Evolutionary conservation across 2,888 invertebrate species (phyloP).

Genomic region (Nomada ferruginata): DNA sequence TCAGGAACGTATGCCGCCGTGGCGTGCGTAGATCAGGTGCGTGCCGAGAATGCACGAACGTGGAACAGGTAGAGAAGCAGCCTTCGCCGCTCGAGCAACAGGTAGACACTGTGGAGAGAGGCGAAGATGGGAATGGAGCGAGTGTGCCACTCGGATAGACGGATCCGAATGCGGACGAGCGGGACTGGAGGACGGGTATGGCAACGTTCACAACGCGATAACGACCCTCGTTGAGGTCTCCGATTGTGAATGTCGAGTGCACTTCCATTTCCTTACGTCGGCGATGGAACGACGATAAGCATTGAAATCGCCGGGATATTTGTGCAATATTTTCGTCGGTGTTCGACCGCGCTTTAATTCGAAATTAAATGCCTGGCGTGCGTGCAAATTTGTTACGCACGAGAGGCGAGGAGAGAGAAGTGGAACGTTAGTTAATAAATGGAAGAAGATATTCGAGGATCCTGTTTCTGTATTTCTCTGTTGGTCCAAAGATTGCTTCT

Average conservation of each 20-base stretch:
- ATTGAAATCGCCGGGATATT: not conserved
- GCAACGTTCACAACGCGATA: constrained; percentile 42
- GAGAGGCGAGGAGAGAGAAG: no score
- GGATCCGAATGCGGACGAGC: constrained; percentile 68
- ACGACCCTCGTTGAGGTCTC: not conserved
- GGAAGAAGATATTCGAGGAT: no score
- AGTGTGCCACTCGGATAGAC: constrained; percentile 67
- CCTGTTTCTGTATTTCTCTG: no score
- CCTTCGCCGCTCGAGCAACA: constrained; percentile 77
- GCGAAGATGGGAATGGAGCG: constrained; percentile 68
- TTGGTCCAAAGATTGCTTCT: no score
- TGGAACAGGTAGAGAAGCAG: constrained; percentile 55
- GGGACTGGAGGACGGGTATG: constrained; percentile 34
- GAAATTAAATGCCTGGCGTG: no score
- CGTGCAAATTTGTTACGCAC: no score
- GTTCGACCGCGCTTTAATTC: no score
- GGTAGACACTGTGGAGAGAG: constrained; percentile 76
- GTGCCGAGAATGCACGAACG: not conserved
- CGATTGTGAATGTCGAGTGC: not conserved
- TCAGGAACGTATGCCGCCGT: not conserved
- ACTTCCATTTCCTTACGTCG: not conserved
- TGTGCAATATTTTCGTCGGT: no score
- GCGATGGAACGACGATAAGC: not conserved
- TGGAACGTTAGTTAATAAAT: no score
- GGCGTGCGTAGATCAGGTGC: constrained; percentile 1